Conservation (phyloP, 2,888 invertebrate species). For the Pomacea canaliculata region DNA sequence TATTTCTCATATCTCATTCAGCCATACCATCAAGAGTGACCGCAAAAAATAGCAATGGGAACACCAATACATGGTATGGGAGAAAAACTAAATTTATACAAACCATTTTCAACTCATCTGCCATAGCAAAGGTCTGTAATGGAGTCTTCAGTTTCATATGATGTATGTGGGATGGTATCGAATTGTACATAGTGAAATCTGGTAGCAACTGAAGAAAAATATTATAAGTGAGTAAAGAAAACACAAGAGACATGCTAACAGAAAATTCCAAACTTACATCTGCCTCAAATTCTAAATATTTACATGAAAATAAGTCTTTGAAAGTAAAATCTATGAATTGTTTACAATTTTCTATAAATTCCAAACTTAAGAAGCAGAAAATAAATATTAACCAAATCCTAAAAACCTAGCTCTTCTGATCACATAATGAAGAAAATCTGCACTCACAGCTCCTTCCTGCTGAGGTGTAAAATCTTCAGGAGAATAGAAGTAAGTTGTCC, state of each 20-base stretch:
- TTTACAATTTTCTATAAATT: no score
- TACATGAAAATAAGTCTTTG: no score
- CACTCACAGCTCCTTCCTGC: slow-evolving; percentile 69
- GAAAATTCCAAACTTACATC: no score
- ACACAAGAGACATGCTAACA: no score
- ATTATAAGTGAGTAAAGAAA: no score
- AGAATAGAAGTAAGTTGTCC: slow-evolving; percentile 91
- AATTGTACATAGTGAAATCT: slow-evolving; percentile 67
- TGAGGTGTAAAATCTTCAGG: slow-evolving; percentile 66
- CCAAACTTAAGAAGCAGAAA: no score
- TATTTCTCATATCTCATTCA: neutral
- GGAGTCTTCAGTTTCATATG: slow-evolving; percentile 70
- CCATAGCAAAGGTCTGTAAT: slow-evolving; percentile 79
- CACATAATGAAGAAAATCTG: neutral
- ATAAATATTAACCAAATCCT: no score
- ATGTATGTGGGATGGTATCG: slow-evolving; percentile 68
- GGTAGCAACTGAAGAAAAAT: slow-evolving; percentile 60
- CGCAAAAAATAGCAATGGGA: neutral
- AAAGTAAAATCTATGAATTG: no score
- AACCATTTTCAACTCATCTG: slow-evolving; percentile 82
- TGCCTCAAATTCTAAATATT: no score
- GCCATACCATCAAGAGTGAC: neutral
- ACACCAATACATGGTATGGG: neutral
- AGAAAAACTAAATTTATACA: slow-evolving; percentile 15
- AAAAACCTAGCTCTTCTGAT: no score